Evolutionary conservation across 2,888 invertebrate species (phyloP), one percentile per base, ranked within the genome.

Genomic region (Hirtodrosophila confusa): DNA sequence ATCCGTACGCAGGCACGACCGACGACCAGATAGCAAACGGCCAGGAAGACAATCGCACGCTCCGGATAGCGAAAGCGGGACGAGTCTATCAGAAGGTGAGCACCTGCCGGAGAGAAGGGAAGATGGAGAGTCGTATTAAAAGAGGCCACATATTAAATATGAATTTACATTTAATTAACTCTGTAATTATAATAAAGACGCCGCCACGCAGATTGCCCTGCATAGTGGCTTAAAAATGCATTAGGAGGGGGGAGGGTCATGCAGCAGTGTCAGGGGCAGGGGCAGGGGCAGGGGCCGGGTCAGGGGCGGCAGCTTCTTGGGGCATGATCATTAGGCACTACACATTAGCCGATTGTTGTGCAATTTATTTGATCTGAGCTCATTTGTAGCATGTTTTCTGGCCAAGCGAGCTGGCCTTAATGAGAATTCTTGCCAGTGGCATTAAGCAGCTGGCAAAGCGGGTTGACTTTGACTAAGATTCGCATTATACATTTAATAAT

Each of bases 31-130:
- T 99, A 99, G 91, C 99, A 99, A 4, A 98, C 95, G 12, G 99
- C 98, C 61, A 99, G 93, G 91, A 98, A 99, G 86, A 99, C 98
- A 67, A 99, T 98, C 2, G 99, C 98, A 77, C 99, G 94, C 92
- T 99, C 99, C 9, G 99, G 99, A 92, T 99, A 99, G 41, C 97
- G 95, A 92, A 99, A 99, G 85, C 99, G 94, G 87, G 97, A 96
- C 64, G 97, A 97, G 91, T 99, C 99, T 76, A 99, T 96, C 69
- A 98, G 93, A 91, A 99, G 7, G 99, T 99, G 79, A 97, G 93
- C 61, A 97, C 91, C 95, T 92, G 86, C 36, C 17, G 17, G 17
- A 17, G 17, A 17, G 17, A 1, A 17, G 17, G 17, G 39, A 23
- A 57, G 8, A 62, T 71, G 54, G 17, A 53, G 64, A 27, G 6